Conservation (phyloP, 2,113 vertebrate genomes). For the Ochotona princeps region DNA sequence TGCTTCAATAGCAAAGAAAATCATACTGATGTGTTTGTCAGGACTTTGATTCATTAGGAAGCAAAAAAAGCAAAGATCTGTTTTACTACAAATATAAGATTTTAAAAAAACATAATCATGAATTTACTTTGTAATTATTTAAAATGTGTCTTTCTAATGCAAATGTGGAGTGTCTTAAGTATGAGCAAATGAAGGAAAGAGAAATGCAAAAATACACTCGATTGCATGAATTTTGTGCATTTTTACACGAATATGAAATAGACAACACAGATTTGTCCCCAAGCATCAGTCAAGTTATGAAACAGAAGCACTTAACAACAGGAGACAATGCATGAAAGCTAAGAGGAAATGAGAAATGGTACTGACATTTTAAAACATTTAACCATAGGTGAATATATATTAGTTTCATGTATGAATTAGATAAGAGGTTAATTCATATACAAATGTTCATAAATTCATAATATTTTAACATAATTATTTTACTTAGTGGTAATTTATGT, state of each 20-base stretch:
- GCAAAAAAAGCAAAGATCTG: neutral
- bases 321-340: conserved; percentile 62
- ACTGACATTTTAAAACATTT: conserved; percentile 57
- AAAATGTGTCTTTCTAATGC: conserved; percentile 70
- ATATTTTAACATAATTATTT: conserved; percentile 58
- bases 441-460: conserved; percentile 41
- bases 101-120: conserved; percentile 43
- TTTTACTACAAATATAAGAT: conserved; percentile 25
- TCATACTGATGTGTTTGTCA: neutral
- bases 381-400: conserved; percentile 47
- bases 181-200: conserved; percentile 66
- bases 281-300: conserved; percentile 68
- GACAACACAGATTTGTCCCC: conserved; percentile 50
- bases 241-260: conserved; percentile 62
- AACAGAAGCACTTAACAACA: conserved; percentile 42
- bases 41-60: conserved; percentile 41
- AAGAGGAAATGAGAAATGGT: conserved; percentile 69
- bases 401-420: conserved; percentile 25
- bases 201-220: conserved; percentile 29
- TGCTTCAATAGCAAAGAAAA: neutral
- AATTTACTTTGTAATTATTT: conserved; percentile 73
- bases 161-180: conserved; percentile 55
- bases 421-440: conserved; percentile 41
- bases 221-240: neutral
- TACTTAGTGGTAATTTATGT: conserved; percentile 22